Base-by-base conservation (phyloP, 2,797 vertebrate species). In the Perdix hodgsoniae region DNA sequence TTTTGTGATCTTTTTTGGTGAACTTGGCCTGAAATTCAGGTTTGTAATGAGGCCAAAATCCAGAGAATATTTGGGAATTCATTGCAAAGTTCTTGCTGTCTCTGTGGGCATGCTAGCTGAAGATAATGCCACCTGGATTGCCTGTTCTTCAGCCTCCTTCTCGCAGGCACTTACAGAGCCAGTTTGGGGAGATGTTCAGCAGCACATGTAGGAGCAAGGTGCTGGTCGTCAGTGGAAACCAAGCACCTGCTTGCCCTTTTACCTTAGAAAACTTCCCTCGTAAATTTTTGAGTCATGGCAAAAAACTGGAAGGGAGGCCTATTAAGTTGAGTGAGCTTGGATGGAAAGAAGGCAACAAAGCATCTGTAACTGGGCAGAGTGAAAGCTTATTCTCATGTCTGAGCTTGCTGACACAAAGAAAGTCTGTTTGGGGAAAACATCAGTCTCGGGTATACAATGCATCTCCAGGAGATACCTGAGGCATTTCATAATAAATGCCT, bases 391-490 rank as follows among this genome's bases (percentile, higher is more conserved):
- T 88, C 49, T 94, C 89, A 33, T 95, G 86, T 56, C 86, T 94
- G 84, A 96, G 91, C 92, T 93, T 95, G 93, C 87, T 95, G 74
- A 77, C 74, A 79, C 49, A 47, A 90, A 89, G 93, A 76, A 93
- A 86, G 88, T 90, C 56, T 49, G 39, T 81, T 60, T 83, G 87
- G 37, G 79, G 92, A 88, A 93, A 95, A 61, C 64, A 93, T 83
- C 85, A 73, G 39, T 33, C 76, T 63, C 49, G 9, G 77, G 39
- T 83, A 52, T 21, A 40, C 33, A 54, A 11, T 4, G 11, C 1
- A 1, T 93, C 92, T 88, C 91, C 77, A 83, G 74, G 72, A 91
- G 56, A 63, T 88, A 90, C 54, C 63, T 64, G 50, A 12, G 0
- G 87, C 49, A 37, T 88, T 92, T 89, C 80, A 70, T 42, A 59